These are phyloP conservation scores for Paelopatides confundens DNA, from an alignment of 53 echinoderm and acorn worm genomes.

Conservation along the genomic window DNA sequence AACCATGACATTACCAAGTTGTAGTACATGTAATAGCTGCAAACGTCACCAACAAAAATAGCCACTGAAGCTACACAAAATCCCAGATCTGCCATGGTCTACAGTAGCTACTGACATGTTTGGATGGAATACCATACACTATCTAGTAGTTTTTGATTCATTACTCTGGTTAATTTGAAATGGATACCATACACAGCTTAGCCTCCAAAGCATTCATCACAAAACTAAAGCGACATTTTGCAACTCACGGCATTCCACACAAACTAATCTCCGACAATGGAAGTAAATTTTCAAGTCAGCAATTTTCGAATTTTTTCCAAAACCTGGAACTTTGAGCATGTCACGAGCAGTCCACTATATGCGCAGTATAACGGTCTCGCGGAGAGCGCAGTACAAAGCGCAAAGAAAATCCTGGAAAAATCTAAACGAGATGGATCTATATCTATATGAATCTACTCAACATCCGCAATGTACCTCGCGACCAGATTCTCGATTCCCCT, in stretches of 20 bases:
- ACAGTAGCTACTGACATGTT: constrained; percentile 62
- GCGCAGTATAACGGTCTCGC: constrained; percentile 14
- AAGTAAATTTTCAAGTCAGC: constrained; percentile 30
- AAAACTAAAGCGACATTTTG: constrained; percentile 49
- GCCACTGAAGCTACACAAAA: constrained; percentile 14
- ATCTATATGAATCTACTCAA: constrained; percentile 18
- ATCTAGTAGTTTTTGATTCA: constrained; percentile 56
- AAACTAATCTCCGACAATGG: constrained; percentile 51
- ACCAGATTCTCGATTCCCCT: background rate
- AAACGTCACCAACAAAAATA: constrained; percentile 55
- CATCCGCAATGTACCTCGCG: background rate
- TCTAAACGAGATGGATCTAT: constrained; percentile 3
- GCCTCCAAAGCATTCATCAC: constrained; percentile 17
- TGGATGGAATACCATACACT: constrained; percentile 61
- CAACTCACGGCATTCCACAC: constrained; percentile 41
- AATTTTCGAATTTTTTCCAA: constrained; percentile 38
- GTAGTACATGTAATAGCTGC: constrained; percentile 24
- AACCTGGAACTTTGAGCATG: constrained; percentile 20
- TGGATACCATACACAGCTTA: constrained; percentile 30
- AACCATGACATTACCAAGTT: constrained; percentile 47
- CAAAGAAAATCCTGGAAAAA: constrained; percentile 32
- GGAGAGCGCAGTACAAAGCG: constrained; percentile 14
- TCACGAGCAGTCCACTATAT: constrained; percentile 20
- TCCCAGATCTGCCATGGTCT: constrained; percentile 50
- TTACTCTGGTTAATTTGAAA: constrained; percentile 65